Evolutionary conservation across 1,140 invertebrate genomes (phyloP).

Genomic region (Apis florea): DNA sequence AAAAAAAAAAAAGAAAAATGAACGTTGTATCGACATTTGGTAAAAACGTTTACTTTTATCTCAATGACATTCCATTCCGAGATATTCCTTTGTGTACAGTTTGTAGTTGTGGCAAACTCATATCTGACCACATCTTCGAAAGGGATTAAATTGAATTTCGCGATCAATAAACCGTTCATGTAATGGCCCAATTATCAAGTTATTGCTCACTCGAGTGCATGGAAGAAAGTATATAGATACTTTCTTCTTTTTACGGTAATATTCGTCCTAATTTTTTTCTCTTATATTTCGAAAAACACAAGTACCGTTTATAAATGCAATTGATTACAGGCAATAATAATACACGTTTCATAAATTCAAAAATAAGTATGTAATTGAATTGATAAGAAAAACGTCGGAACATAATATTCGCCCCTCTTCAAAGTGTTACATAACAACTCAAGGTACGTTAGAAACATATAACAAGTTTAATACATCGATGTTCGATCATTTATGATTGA

Average conservation of each 20-base stretch:
- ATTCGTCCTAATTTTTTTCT: conserved; percentile 3
- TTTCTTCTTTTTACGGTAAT: conserved; percentile 10
- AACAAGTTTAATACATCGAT: too few species aligned
- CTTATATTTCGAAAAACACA: conserved; percentile 20
- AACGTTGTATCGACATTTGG: too few species aligned
- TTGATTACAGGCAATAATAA: background rate
- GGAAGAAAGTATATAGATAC: conserved; percentile 4
- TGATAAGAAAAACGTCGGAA: too few species aligned
- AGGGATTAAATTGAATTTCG: conserved; percentile 55
- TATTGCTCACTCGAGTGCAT: conserved; percentile 43
- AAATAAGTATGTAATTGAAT: too few species aligned
- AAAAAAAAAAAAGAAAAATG: too few species aligned
- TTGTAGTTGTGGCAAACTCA: conserved; percentile 11
- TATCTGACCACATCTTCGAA: conserved; percentile 11
- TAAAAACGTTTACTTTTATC: background rate
- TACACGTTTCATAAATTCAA: too few species aligned
- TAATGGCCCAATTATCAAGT: conserved; percentile 64
- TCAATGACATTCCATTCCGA: background rate
- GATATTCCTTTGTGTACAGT: conserved; percentile 30
- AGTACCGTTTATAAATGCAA: too few species aligned
- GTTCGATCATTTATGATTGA: too few species aligned
- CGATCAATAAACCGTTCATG: conserved; percentile 55
- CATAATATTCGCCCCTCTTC: too few species aligned
- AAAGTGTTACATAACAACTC: too few species aligned
- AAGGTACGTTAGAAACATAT: too few species aligned